phyloP scores from a whole-genome alignment of 2,113 vertebrate genomes.

The Mus musculus region GRCm39 chr16:73894001-73894500 shows the following conservation, averaged over 20 bases:
- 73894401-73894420: background rate
- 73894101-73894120: constrained; percentile 76
- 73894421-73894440: background rate
- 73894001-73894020: constrained; percentile 88
- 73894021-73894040: constrained; percentile 87
- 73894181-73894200: constrained; percentile 47
- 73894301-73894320: background rate
- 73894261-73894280: constrained; percentile 55
- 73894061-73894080: constrained; percentile 85
- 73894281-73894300: constrained; percentile 37
- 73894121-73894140: constrained; percentile 76
- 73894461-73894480: background rate
- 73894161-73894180: constrained; percentile 38
- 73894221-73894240: background rate
- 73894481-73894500: background rate
- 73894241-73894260: constrained; percentile 32
- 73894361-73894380: background rate
- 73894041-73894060: constrained; percentile 87
- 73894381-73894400: background rate
- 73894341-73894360: background rate
- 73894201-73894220: constrained; percentile 30
- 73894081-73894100: constrained; percentile 71
- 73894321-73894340: constrained; percentile 37
- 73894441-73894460: background rate
- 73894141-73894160: constrained; percentile 15